A percentile compares a stretch with the other conserved stretches of the same genome.
Evolutionary conservation across 2,113 vertebrate genomes (phyloP).

Genomic region (Trematomus loennbergii): DNA sequence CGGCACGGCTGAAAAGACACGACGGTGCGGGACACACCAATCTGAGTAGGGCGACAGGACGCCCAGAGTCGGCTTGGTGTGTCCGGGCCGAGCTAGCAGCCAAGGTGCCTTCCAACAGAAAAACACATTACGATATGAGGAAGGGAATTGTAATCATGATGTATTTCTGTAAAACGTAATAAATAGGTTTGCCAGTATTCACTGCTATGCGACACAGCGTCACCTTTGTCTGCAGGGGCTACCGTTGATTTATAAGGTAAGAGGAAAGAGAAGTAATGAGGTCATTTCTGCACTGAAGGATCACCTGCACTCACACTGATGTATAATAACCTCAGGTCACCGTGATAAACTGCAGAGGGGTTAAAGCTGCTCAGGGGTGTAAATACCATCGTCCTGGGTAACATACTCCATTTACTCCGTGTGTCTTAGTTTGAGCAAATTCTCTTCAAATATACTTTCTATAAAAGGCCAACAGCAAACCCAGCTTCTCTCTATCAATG

Average conservation of each 20-base stretch:
- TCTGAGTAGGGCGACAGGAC: too few species aligned
- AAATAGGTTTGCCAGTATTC: neutral
- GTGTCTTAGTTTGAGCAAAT: too few species aligned
- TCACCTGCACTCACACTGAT: conserved; percentile 18
- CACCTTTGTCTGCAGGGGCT: neutral
- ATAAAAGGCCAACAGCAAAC: too few species aligned
- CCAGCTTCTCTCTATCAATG: too few species aligned
- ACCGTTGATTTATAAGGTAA: conserved; percentile 20
- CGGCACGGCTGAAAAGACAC: too few species aligned
- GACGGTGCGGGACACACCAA: too few species aligned
- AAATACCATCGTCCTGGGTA: neutral
- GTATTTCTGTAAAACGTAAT: neutral
- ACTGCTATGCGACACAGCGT: neutral
- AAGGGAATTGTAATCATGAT: neutral
- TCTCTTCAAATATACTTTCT: too few species aligned
- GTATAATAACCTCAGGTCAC: conserved; percentile 23
- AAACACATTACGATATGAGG: neutral
- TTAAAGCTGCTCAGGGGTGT: neutral
- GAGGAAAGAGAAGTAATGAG: conserved; percentile 30
- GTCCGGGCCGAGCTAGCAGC: neutral
- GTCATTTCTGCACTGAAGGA: conserved; percentile 31
- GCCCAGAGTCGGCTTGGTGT: too few species aligned
- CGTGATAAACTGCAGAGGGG: conserved; percentile 22
- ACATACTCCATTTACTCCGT: too few species aligned
- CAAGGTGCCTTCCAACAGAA: conserved; percentile 32